Evolutionary conservation across 2,888 invertebrate genomes (phyloP), one percentile per base, ranked within the genome.

Genomic region (Carabus problematicus): DNA sequence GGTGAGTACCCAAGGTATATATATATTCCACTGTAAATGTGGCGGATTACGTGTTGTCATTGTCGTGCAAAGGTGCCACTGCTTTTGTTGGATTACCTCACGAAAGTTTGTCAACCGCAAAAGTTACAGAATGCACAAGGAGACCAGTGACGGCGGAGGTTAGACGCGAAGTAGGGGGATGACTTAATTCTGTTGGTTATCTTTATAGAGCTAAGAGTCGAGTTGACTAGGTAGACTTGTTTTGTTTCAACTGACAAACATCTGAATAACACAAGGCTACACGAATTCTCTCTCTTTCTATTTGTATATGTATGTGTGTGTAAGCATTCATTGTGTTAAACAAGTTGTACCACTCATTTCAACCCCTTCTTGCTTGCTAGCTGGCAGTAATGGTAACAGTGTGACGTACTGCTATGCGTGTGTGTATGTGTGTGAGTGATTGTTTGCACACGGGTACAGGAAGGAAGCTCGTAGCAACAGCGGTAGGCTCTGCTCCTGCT

Each of bases 231-330:
- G 12, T 49, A 14, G 55, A 29, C 18, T 12, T 68, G 61, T 61
- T 69, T 69, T 69, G 69, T 69, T 68, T 62, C 69, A 45, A 69
- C 39, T 69, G 69, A 69, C 69, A 69, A 69, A 47, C 19, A 40
- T 14, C 19, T 67, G 66, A 66, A 66, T 66, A 66, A 66, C 63
- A 54, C 41, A 29, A 29, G 29, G 6, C 29, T 3, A 29, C n/a
- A n/a, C n/a, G n/a, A n/a, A n/a, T n/a, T n/a, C n/a, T n/a, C n/a
- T n/a, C 29, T 29, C 29, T 29, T 6, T 6, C 29, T 6, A 2
- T 29, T 6, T 29, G 3, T 29, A 29, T 29, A 6, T 2, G 6
- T 29, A 6, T 29, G 29, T 29, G 29, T 29, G 29, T 29, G 29
- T 29, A 29, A 29, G 29, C 29, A 29, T 29, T 29, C 29, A 29